Evolutionary conservation across 1,140 invertebrate species (phyloP).

Genomic region (Magallana ariakensis): DNA sequence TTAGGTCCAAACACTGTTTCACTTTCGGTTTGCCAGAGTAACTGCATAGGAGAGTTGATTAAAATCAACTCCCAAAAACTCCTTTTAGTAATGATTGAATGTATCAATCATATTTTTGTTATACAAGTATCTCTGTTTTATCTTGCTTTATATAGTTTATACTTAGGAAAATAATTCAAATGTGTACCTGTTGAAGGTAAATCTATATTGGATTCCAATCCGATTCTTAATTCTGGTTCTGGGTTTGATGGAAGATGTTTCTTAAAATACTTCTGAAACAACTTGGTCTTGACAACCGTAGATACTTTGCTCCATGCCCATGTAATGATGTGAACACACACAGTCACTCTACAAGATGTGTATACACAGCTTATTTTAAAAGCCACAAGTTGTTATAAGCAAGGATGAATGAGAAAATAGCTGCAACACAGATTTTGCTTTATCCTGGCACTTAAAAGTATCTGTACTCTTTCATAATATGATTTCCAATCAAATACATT

Average conservation of each 20-base stretch:
- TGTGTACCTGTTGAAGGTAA: slow-evolving; percentile 86
- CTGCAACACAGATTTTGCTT: not conserved
- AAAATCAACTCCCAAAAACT: too few species aligned
- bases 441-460: not conserved
- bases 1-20: too few species aligned
- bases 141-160: too few species aligned
- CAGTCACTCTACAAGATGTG: slow-evolving; percentile 65
- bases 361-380: slow-evolving; percentile 23
- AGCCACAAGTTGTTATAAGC: too few species aligned
- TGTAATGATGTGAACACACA: slow-evolving; percentile 64
- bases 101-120: too few species aligned
- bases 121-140: too few species aligned
- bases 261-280: slow-evolving; percentile 66
- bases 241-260: slow-evolving; percentile 44
- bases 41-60: too few species aligned
- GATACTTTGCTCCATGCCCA: slow-evolving; percentile 64
- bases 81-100: too few species aligned
- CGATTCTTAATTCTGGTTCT: slow-evolving; percentile 70
- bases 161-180: too few species aligned
- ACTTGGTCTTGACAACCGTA: slow-evolving; percentile 60
- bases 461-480: not conserved
- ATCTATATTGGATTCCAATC: slow-evolving; percentile 88
- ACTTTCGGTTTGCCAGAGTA: too few species aligned
- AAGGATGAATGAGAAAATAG: not conserved
- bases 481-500: too few species aligned